Base-by-base conservation (phyloP, 1,140 invertebrate genomes). In the Neuroterus valhalla region DNA sequence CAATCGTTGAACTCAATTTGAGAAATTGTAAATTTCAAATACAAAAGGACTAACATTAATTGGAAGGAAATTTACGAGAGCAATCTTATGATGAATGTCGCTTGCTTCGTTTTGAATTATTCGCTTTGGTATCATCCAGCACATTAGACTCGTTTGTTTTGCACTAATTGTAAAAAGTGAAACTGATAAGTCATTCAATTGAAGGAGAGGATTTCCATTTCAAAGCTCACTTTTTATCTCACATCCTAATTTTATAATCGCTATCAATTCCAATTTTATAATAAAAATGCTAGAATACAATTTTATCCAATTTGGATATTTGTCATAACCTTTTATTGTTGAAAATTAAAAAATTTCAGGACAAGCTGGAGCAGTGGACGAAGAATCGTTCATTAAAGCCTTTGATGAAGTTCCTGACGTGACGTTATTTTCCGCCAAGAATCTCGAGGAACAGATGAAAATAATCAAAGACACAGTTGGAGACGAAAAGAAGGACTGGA, bases 401-500 rank as follows among this genome's bases (percentile, higher is more conserved):
- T 98, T 98, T 89, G 95, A 97, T 84, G 93, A 95, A 85, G 94
- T 96, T 3, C 94, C 96, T 31, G 92, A 93, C 66, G 91, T 97
- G 31, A 95, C 94, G 81, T 90, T 99, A 80, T 98, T 96, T 88
- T 95, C 96, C 45, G 89, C 92, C 11, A 92, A 95, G 81, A 97
- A 98, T 81, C 90, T 99, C 21, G 95, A 96, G 80, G 96, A 98
- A 74, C 92, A 95, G 45, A 93, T 98, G 84, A 94, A 93, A 67
- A 92, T 93, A 78, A 94, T 97, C 44, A 92, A 93, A 75, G 93
- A 95, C 11, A 92, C 92, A 4, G 92, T 99, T 44, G 93, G 93
- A 15, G 96, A 98, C 88, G 91, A 94, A 21, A 95, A 93, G 81
- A 94, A 95, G 84, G 96, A 98, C 81, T 99, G 98, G 98, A 96